Evolutionary conservation across 2,797 vertebrate genomes (phyloP).

Genomic region (Tarsius wallacei): DNA sequence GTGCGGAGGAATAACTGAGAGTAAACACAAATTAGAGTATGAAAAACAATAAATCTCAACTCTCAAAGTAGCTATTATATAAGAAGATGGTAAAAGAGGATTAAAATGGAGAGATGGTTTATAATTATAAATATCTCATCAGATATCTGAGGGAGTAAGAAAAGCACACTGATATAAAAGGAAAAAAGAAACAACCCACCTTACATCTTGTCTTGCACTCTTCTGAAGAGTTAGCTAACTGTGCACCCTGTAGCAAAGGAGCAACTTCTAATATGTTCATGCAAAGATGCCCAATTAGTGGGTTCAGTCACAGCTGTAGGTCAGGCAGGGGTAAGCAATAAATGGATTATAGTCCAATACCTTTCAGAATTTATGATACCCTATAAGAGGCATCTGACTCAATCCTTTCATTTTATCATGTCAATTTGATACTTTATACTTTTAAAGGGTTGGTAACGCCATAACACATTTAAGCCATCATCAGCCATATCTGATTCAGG

Average conservation of each 20-base stretch:
- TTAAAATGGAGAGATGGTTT: background rate
- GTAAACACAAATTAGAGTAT: slow-evolving; percentile 20
- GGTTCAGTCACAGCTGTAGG: background rate
- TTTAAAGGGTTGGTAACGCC: background rate
- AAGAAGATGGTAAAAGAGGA: background rate
- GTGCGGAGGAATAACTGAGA: background rate
- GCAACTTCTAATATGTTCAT: background rate
- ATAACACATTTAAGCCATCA: background rate
- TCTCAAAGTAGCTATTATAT: background rate
- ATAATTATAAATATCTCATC: background rate
- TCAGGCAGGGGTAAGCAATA: background rate
- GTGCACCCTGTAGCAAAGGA: background rate
- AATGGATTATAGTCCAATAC: background rate
- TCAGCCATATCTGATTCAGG: background rate
- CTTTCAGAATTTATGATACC: background rate
- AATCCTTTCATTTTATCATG: background rate
- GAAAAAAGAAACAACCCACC: background rate
- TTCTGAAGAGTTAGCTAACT: background rate
- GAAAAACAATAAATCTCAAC: background rate
- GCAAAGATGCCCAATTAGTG: background rate
- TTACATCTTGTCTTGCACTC: background rate
- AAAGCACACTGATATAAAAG: background rate
- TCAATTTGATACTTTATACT: background rate
- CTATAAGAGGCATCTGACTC: background rate
- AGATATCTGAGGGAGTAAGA: background rate